phyloP scores from a whole-genome alignment of 2,797 vertebrate species.

The Amphiprion clarkii region DNA sequence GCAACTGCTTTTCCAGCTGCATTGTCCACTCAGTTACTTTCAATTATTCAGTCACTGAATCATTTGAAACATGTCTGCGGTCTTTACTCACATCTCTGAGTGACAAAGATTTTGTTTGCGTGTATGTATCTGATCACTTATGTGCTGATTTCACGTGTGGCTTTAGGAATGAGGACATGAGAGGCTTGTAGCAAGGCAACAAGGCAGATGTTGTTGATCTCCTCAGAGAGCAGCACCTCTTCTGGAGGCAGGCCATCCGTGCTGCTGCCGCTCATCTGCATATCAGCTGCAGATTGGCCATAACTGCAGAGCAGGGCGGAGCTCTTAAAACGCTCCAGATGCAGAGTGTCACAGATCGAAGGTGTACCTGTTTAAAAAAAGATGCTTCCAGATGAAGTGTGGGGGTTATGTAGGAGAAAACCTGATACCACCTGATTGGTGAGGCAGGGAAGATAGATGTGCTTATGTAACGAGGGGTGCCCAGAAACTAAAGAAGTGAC shows the following conservation, averaged over 20 bases:
- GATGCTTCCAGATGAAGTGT: slow-evolving; percentile 13
- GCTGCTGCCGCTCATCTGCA: slow-evolving; percentile 60
- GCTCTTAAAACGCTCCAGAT: slow-evolving; percentile 43
- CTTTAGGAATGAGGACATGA: slow-evolving; percentile 43
- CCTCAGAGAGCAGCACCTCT: slow-evolving; percentile 35
- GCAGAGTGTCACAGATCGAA: slow-evolving; percentile 34
- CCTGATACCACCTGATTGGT: slow-evolving; percentile 45
- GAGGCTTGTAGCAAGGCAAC: slow-evolving; percentile 31
- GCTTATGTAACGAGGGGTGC: slow-evolving; percentile 50
- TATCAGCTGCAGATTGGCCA: slow-evolving; percentile 52
- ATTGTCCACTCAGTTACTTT: neutral
- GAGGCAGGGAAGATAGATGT: slow-evolving; percentile 38
- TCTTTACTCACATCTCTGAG: neutral
- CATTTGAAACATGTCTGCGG: neutral
- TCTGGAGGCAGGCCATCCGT: slow-evolving; percentile 29
- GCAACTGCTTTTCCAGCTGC: neutral
- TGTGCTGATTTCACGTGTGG: slow-evolving; percentile 7
- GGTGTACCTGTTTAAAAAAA: slow-evolving; percentile 59
- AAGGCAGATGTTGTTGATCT: slow-evolving; percentile 50
- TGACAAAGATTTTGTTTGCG: neutral
- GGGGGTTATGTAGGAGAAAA: slow-evolving; percentile 25
- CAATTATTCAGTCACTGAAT: neutral
- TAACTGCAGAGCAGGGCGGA: slow-evolving; percentile 51
- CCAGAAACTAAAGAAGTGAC: slow-evolving; percentile 59
- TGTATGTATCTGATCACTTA: neutral